These are phyloP conservation scores for Prionailurus viverrinus DNA, from an alignment of 2,113 vertebrate species.

Conservation along the genomic window DNA sequence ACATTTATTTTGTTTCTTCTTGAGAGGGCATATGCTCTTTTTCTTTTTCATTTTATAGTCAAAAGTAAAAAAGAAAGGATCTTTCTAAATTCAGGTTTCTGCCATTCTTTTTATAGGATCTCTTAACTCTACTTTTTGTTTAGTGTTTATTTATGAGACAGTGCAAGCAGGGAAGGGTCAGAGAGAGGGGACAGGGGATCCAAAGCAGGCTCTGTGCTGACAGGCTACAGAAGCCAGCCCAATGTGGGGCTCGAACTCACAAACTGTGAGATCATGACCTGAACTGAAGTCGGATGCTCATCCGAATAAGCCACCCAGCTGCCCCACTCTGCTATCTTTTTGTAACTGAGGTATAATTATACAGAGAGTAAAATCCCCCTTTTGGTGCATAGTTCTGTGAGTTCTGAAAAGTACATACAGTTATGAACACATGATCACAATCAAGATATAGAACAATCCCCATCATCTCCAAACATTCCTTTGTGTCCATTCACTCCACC, in stretches of 20 bases:
- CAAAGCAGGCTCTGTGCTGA: no score
- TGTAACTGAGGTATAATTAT: not conserved
- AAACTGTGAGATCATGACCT: no score
- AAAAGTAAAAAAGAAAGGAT: not conserved
- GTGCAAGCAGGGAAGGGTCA: no score
- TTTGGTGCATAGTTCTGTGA: not conserved
- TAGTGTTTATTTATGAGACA: no score
- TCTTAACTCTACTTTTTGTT: not conserved
- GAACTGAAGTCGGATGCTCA: no score
- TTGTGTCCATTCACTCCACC: not conserved
- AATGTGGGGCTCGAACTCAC: no score
- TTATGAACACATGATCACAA: accelerated
- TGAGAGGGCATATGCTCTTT: not conserved
- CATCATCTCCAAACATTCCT: not conserved
- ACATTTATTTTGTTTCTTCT: not conserved
- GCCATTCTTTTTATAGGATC: not conserved
- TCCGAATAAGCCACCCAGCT: no score
- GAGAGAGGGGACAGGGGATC: no score
- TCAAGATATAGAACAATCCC: not conserved
- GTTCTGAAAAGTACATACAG: not conserved
- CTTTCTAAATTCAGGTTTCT: not conserved
- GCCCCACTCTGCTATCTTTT: not conserved
- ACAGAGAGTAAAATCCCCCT: not conserved
- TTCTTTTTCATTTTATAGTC: not conserved
- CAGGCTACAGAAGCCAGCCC: no score